Base-by-base conservation (phyloP, 2,113 vertebrate species). In the Xiphophorus couchianus region DNA sequence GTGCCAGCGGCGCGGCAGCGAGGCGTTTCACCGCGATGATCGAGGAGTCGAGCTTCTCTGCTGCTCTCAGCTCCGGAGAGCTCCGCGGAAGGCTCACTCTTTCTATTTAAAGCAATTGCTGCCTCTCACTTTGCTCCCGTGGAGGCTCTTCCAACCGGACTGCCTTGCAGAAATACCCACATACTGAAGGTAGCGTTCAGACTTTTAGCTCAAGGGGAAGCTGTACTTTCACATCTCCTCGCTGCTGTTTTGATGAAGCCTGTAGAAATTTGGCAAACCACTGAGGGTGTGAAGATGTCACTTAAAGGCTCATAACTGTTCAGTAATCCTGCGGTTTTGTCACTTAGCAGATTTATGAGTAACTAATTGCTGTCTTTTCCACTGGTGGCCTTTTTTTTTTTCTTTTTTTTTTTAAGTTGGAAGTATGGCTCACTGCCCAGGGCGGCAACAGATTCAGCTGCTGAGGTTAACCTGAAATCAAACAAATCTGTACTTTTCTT, bases 11-110 rank as follows among this genome's bases (percentile, higher is more conserved):
- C 79, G 78, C 85, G 74, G 87, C 90, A 88, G 86, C 83, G 58
- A 84, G 89, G 85, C 86, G 86, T 90, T 91, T 90, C 87, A 91
- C 69, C 80, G 86, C 83, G 44, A 89, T 90, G 90, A 92, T 92
- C 74, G 84, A 92, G 88, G 89, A 90, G 91, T 75, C 28, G 71
- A 78, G 82, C 76, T 74, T 82, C 83, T 80, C 74, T 86, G 81
- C 87, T 87, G 84, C 86, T 90, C 84, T 83, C 85, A 83, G 87
- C 86, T 77, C 86, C 42, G 81, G 62, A n/a, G 69, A 82, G 78
- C 84, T 35, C 62, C 27, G 66, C 85, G 19, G 61, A 76, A 54
- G 70, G 80, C 83, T 77, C 76, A 73, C 65, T 83, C 75, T 72
- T 44, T 73, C 88, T 90, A 85, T 92, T 91, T 89, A 89, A 88